Percentiles rank a stretch among this genome's conserved stretches.
Evolutionary conservation across 2,888 invertebrate genomes (phyloP).

Genomic region (Scaptomyza tumidula): DNA sequence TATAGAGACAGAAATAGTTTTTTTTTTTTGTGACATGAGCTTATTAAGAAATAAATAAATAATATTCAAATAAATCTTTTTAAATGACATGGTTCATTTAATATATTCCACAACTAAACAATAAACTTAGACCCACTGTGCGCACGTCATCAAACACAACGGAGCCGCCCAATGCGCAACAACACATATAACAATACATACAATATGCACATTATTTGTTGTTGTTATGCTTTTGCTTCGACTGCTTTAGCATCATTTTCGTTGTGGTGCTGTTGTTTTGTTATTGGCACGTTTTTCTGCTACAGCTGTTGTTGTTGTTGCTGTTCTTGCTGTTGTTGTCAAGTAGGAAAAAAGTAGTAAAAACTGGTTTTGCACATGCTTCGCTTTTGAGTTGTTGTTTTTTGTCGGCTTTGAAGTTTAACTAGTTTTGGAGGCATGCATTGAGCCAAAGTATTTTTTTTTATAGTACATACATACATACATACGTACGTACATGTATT

Average conservation of each 20-base stretch:
- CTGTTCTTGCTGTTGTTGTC: conserved; percentile 53
- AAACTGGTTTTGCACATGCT: conserved; percentile 67
- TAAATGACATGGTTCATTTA: no score
- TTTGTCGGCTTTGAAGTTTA: conserved; percentile 70
- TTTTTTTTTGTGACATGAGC: no score
- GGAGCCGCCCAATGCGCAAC: not conserved
- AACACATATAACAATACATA: not conserved
- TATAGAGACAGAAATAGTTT: no score
- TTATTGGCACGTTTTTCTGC: conserved; percentile 44
- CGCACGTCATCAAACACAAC: no score
- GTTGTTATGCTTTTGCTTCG: conserved; percentile 35
- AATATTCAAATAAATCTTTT: no score
- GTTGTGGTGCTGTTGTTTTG: conserved; percentile 35
- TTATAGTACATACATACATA: conserved; percentile 3
- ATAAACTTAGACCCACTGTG: no score
- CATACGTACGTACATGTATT: not conserved
- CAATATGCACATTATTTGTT: conserved; percentile 7
- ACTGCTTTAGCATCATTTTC: conserved; percentile 42
- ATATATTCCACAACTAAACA: no score
- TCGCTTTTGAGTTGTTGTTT: conserved; percentile 28
- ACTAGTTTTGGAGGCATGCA: conserved; percentile 69
- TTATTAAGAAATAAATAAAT: no score
- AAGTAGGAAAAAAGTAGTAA: conserved; percentile 77
- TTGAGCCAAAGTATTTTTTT: conserved; percentile 33
- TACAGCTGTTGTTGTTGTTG: conserved; percentile 44